Base-by-base conservation (phyloP, 2,113 vertebrate species). In the Otocyon megalotis region DNA sequence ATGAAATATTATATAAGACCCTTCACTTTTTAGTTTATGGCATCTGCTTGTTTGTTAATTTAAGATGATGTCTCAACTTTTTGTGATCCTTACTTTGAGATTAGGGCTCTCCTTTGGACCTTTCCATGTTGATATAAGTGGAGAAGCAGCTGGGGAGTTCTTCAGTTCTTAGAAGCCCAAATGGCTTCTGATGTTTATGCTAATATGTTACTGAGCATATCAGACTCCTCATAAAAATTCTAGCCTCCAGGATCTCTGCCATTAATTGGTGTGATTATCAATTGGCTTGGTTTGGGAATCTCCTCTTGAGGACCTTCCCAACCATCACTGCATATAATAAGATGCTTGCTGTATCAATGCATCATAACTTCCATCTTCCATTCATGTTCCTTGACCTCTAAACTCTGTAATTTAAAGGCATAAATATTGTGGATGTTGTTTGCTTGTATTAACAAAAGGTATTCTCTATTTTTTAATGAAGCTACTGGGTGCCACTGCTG, bases 401-500 rank as follows among this genome's bases (percentile, higher is more conserved):
- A 26, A 77, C 13, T 67, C 37, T 76, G 53, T 58, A 30, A 53
- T 5, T 65, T 24, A 84, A 90, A 95, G 26, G 4, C 28, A 53
- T 7, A 53, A 53, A 74, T 92, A 22, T 72, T 90, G 19, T 43
- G 22, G 43, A 62, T 81, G 0, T 93, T 71, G 9, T 83, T 77
- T 84, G 26, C 20, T 22, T 74, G 15, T 11, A 37, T 88, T 97
- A 97, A 98, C 3, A 4, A 84, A 62, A 74, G 0, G 0, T 80
- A 67, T 92, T 88, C 54, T 97, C 54, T 94, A 2, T 94, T 97
- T 98, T 90, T 96, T 35, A 72, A 62, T 98, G 58, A 98, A 99
- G 99, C 98, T 99, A 96, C 96, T 99, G 97, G 99, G 99, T 97
- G 99, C 99, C 88, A 99, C 99, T 92, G 99, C 99, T 13, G 97